Percentiles rank a stretch among this genome's conserved stretches.
Evolutionary conservation across 2,888 invertebrate genomes (phyloP).

Genomic region (Philaethria dido): DNA sequence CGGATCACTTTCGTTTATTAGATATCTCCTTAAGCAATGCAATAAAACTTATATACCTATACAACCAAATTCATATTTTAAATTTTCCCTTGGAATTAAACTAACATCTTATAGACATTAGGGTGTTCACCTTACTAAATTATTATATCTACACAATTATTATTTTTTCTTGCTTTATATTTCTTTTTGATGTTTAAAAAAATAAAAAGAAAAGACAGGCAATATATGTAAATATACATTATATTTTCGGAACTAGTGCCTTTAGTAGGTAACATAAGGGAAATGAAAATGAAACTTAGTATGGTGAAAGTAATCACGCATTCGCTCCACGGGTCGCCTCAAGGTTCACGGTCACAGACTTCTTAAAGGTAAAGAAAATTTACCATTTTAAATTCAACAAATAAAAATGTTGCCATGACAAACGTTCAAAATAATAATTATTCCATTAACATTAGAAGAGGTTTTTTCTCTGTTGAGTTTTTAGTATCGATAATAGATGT

Average conservation of each 20-base stretch:
- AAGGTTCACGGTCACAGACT: slow-evolving; percentile 19
- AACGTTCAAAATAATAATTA: no score
- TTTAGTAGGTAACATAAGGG: slow-evolving; percentile 1
- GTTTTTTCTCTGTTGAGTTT: background rate
- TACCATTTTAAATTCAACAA: no score
- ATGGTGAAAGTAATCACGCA: slow-evolving; percentile 28
- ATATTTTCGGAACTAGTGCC: background rate
- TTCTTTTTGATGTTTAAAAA: no score
- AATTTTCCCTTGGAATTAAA: background rate
- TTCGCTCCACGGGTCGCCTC: slow-evolving; percentile 10
- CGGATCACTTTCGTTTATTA: slow-evolving; percentile 63
- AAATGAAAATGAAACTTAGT: slow-evolving; percentile 21
- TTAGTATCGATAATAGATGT: background rate
- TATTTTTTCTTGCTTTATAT: no score
- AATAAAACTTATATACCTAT: background rate
- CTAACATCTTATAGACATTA: background rate
- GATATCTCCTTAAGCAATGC: slow-evolving; percentile 48
- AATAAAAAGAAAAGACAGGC: no score
- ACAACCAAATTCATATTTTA: no score
- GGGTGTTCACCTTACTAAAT: background rate
- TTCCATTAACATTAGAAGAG: no score
- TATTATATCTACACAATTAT: no score
- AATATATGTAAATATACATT: no score
- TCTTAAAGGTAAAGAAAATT: background rate
- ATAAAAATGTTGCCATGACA: no score